Percentiles rank a stretch among this genome's conserved stretches.
These are phyloP conservation scores for Chloromyia formosa DNA, from an alignment of 2,888 invertebrate genomes.

Conservation along the genomic window DNA sequence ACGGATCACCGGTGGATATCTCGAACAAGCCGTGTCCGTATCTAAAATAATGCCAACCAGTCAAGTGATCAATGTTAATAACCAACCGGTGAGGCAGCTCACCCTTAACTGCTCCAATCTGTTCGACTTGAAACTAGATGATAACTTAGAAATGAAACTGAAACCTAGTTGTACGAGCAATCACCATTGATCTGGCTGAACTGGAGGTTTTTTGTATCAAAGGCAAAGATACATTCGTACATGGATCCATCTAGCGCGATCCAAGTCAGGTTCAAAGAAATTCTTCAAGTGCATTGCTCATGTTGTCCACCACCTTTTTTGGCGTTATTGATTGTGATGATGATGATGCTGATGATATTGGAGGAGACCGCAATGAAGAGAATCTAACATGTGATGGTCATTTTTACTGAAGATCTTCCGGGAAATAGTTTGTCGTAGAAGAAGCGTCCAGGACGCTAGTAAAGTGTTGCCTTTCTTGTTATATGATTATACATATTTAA, in stretches of 20 bases:
- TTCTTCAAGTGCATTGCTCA: constrained; percentile 12
- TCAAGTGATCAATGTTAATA: constrained; percentile 49
- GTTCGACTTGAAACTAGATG: constrained; percentile 40
- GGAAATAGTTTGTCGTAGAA: neutral
- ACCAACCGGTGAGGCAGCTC: constrained; percentile 43
- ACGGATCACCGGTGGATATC: constrained; percentile 37
- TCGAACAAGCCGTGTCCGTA: neutral
- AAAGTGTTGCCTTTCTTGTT: neutral
- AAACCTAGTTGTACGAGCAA: constrained; percentile 37
- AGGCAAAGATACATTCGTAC: constrained; percentile 20
- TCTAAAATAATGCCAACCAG: constrained; percentile 28
- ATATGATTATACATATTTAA: too few species aligned
- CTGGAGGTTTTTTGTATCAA: constrained; percentile 14
- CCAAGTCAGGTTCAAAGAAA: constrained; percentile 18
- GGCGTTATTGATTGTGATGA: constrained; percentile 42
- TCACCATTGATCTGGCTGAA: constrained; percentile 43
- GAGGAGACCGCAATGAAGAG: neutral
- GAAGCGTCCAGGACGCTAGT: neutral
- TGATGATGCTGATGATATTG: constrained; percentile 33
- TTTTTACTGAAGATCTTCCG: constrained; percentile 3
- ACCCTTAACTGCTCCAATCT: constrained; percentile 30
- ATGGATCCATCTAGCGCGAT: neutral
- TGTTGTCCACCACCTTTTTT: constrained; percentile 41
- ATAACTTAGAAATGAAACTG: constrained; percentile 47
- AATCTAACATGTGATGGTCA: neutral